Base-by-base conservation (phyloP, 1,140 invertebrate species). In the Drosophila micromelanica region DNA sequence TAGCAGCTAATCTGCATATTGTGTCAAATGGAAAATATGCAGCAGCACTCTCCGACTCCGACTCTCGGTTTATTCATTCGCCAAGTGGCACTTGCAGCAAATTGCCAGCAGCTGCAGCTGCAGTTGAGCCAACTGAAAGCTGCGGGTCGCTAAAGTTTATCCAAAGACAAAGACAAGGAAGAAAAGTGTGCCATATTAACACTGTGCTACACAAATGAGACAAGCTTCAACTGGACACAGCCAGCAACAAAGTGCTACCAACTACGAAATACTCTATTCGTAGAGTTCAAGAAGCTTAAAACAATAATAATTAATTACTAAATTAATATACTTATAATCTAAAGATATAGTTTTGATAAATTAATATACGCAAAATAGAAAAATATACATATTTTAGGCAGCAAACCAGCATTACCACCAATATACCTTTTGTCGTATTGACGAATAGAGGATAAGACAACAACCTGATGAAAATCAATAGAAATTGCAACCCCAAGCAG, bases 1-100 rank as follows among this genome's bases (percentile, higher is more conserved):
- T 81, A 80, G 81, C 80, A 62, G 85, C 84, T 90, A 89, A 89
- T 89, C 85, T 89, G 85, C 85, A 84, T 89, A 80, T 76, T 89
- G 82, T 82, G 79, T 80, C 79, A 82, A 82, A 82, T 75, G 61
- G 23, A 30, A 46, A 59, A 73, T 73, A 62, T 72, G 67, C 78
- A 61, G 38, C 45, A 60, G 49, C 32, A 52, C 23, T 12, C n/a
- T 35, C 8, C 32, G 32, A 8, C 32, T 7, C 5, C 43, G 27
- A 46, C 35, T 55, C 67, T 27, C 63, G 72, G 60, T 80, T 68
- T 79, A 69, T 85, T 82, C 69, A 65, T 77, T 42, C 32, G 70
- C 62, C 80, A 78, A 81, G 79, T 74, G 81, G 52, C 73, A 86
- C 81, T 86, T 87, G 81, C 75, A 86, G 62, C 81, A 86, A 86